Evolutionary conservation across 2,888 invertebrate species (phyloP), one percentile per base, ranked within the genome.

Genomic region (Acrobeloides nanus): DNA sequence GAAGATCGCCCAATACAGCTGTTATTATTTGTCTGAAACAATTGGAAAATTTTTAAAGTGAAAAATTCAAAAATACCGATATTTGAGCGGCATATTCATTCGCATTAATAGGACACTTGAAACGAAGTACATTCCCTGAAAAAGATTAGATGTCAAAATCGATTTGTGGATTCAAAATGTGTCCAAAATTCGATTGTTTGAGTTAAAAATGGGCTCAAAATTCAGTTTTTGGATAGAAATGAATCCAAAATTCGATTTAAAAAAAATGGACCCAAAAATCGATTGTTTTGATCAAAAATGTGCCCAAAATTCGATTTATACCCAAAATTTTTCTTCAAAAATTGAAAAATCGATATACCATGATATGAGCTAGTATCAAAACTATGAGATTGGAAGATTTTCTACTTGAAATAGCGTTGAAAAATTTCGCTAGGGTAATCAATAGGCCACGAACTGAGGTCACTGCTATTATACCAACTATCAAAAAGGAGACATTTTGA

Each of bases 71-170:
- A 33, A 41, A 51, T 58, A 78, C 76, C 80, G 81, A 76, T 97
- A 97, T 75, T 97, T 90, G 0, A 86, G 82, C 0, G 97, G 97
- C 89, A 97, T 92, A 75, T 97, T 97, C 97, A 97, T 97, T 25
- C 97, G 80, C 84, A 97, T 89, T 32, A 97, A 78, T 0, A 97
- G 81, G 0, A 97, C 95, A 0, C 89, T 92, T 0, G 93, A 93
- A 44, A 95, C 89, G 78, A 97, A 97, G 75, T 97, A 97, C 95
- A 97, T 97, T 31, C 95, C 95, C 83, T 83, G 74, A 39, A 78
- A 57, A 7, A n/a, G 10, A 27, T 6, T 8, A 17, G 18, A 8
- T 33, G 7, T 7, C 6, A n/a, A 7, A 7, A 24, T n/a, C 7
- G 8, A 8, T 17, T 8, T 7, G 10, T 35, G 8, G 39, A 7